Percentiles rank a stretch among this genome's conserved stretches.
phyloP scores from a whole-genome alignment of 2,113 vertebrate genomes.

The Meriones unguiculatus region DNA sequence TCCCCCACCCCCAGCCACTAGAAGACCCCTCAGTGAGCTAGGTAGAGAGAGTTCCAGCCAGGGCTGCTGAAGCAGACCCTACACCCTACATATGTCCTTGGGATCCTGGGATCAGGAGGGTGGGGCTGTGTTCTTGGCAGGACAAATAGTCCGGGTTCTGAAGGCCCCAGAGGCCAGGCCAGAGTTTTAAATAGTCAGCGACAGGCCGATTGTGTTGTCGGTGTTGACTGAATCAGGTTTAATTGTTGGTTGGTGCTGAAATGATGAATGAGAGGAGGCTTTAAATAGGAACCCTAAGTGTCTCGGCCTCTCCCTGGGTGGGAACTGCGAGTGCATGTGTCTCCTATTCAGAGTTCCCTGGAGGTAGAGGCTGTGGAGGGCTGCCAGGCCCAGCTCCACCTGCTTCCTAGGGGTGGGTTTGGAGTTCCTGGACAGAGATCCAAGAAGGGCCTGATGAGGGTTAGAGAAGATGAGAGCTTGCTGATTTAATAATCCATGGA shows the following conservation, averaged over 20 bases:
- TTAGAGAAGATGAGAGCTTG: not conserved
- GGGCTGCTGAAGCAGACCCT: not conserved
- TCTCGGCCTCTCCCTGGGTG: constrained; percentile 40
- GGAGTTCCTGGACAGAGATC: not conserved
- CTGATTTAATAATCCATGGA: not conserved
- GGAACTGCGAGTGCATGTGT: not conserved
- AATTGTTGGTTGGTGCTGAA: constrained; percentile 83
- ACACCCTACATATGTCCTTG: not conserved
- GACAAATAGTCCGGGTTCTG: constrained; percentile 73
- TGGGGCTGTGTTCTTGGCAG: constrained; percentile 66
- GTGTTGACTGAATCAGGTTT: constrained; percentile 76
- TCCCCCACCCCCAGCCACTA: not conserved
- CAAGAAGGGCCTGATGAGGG: not conserved
- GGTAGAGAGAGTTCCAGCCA: not conserved
- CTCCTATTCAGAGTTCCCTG: not conserved
- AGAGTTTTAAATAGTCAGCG: constrained; percentile 82
- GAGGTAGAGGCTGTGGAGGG: not conserved
- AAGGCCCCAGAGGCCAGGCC: constrained; percentile 55
- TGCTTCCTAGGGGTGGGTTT: not conserved
- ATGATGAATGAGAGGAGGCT: constrained; percentile 73
- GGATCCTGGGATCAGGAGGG: not conserved
- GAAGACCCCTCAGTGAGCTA: not conserved
- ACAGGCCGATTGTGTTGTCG: constrained; percentile 72
- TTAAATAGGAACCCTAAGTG: constrained; percentile 76
- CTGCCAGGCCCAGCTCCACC: not conserved